These are phyloP conservation scores for Champsocephalus esox DNA, from an alignment of 2,797 vertebrate genomes.

Conservation along the genomic window DNA sequence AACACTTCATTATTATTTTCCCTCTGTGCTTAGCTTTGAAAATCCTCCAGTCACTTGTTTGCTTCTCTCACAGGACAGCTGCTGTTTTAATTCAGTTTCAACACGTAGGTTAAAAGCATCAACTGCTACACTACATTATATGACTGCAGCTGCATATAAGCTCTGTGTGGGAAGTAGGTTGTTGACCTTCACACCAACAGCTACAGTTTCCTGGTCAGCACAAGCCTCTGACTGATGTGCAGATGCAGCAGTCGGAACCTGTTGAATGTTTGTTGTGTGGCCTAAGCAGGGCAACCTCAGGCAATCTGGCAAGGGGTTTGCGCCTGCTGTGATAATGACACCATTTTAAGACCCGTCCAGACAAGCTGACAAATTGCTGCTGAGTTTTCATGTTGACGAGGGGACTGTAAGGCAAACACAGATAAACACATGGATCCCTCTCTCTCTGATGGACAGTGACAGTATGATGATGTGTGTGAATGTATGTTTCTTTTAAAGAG, in stretches of 20 bases:
- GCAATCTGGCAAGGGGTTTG: conserved; percentile 65
- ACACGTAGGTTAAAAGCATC: conserved; percentile 48
- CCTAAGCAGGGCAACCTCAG: conserved; percentile 60
- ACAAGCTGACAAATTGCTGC: conserved; percentile 69
- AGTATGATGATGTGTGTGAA: conserved; percentile 34
- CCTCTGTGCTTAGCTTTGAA: conserved; percentile 13
- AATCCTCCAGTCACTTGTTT: conserved; percentile 6
- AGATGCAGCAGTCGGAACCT: conserved; percentile 47
- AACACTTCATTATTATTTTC: conserved; percentile 7
- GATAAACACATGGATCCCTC: conserved; percentile 41
- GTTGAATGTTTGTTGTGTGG: conserved; percentile 61
- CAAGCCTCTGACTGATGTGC: conserved; percentile 35
- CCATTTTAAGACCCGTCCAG: conserved; percentile 67
- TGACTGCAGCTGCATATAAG: conserved; percentile 49
- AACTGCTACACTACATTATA: conserved; percentile 25
- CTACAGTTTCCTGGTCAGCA: conserved; percentile 55
- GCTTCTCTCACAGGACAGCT: conserved; percentile 20
- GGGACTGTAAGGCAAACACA: conserved; percentile 41
- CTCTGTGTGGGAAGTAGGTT: conserved; percentile 43
- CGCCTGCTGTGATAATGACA: conserved; percentile 75
- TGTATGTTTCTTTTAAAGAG: conserved; percentile 50
- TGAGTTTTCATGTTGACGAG: conserved; percentile 68
- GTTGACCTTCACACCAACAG: conserved; percentile 46
- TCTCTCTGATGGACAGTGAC: conserved; percentile 36
- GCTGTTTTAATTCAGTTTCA: conserved; percentile 22